These are phyloP conservation scores for Mustela lutreola DNA, from an alignment of 2,113 vertebrate species.

Conservation along the genomic window DNA sequence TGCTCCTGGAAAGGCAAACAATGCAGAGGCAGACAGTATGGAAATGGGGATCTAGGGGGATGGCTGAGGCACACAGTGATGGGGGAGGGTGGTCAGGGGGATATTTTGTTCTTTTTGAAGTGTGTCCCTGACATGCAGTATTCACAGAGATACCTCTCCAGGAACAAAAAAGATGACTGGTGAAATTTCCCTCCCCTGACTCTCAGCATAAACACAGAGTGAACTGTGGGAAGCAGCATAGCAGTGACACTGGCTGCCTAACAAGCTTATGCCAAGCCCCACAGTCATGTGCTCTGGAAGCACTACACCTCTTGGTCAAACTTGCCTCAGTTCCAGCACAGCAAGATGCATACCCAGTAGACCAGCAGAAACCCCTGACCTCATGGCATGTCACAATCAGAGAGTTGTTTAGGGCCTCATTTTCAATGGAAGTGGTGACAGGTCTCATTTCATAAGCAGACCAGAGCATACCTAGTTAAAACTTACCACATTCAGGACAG, in stretches of 20 bases:
- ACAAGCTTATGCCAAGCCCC: neutral
- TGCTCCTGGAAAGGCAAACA: neutral
- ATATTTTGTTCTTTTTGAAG: neutral
- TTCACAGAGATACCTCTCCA: neutral
- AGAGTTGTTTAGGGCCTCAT: neutral
- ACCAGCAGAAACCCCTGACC: neutral
- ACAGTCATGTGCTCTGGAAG: neutral
- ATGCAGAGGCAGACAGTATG: neutral
- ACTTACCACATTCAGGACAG: neutral
- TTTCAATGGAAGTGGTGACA: neutral
- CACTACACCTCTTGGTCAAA: neutral
- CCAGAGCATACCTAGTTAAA: neutral
- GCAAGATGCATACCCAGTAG: neutral
- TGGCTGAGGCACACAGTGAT: neutral
- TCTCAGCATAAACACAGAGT: neutral
- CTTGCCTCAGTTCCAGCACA: neutral
- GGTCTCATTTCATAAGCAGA: neutral
- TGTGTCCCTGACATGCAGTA: neutral
- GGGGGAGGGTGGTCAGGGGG: too few relatives aligned
- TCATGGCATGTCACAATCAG: neutral
- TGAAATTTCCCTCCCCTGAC: neutral
- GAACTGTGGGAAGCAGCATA: neutral
- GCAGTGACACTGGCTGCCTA: neutral
- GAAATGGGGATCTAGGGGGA: neutral
- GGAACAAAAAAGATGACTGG: neutral